Evolutionary conservation across 2,888 invertebrate species (phyloP).

Genomic region (Folsomia manolachei): DNA sequence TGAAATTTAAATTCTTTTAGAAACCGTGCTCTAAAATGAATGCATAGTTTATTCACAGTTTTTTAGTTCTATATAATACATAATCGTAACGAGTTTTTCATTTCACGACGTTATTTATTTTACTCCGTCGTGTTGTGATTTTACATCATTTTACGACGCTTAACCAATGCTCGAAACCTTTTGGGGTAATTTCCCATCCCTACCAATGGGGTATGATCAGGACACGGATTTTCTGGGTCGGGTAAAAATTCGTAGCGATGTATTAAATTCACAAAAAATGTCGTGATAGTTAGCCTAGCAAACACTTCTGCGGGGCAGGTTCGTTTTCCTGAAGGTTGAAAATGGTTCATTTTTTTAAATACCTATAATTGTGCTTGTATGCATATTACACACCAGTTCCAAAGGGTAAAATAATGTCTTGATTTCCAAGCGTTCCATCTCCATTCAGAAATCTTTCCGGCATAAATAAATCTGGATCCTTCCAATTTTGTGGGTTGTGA

Average conservation of each 20-base stretch:
- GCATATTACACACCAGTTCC: slow-evolving; percentile 26
- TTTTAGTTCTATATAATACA: no score
- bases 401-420: slow-evolving; percentile 38
- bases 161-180: no score
- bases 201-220: slow-evolving; percentile 32
- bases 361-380: no score
- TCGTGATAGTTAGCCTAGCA: slow-evolving; percentile 37
- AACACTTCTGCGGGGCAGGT: slow-evolving; percentile 43
- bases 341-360: background rate
- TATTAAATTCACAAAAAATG: slow-evolving; percentile 38
- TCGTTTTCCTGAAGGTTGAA: slow-evolving; percentile 34
- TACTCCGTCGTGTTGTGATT: no score
- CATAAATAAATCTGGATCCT: slow-evolving; percentile 35
- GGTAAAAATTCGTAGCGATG: slow-evolving; percentile 36
- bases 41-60: no score
- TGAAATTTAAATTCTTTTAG: no score
- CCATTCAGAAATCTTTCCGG: slow-evolving; percentile 44
- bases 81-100: no score
- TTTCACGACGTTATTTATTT: no score
- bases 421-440: slow-evolving; percentile 35
- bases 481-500: slow-evolving; percentile 37
- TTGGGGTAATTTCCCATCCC: slow-evolving; percentile 39
- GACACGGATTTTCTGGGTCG: background rate
- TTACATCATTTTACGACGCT: no score
- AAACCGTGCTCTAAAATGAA: no score